Evolutionary conservation across 35 echinoderm and acorn worm genomes (phyloP).

Genomic region (Anneissia japonica): DNA sequence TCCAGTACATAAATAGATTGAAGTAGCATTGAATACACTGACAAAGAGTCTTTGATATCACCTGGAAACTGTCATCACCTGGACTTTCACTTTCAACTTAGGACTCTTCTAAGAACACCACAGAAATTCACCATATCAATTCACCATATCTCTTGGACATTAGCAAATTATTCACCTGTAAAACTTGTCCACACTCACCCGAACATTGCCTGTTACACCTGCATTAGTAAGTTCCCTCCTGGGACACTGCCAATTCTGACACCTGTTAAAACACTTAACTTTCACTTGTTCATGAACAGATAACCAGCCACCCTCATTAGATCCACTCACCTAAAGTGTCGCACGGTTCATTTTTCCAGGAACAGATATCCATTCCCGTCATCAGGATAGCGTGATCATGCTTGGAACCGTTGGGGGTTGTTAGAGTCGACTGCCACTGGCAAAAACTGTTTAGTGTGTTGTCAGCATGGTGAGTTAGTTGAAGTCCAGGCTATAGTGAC

Average conservation of each 20-base stretch:
- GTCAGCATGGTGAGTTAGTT: conserved; percentile 86
- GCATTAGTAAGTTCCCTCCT: not conserved
- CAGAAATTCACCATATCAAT: too few relatives aligned
- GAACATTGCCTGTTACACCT: not conserved
- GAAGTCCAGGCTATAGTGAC: conserved; percentile 81
- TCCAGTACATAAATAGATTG: too few relatives aligned
- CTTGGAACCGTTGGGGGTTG: conserved; percentile 61
- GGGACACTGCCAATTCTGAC: not conserved
- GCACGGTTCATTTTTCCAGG: conserved; percentile 98
- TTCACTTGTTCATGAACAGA: not conserved
- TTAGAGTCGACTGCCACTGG: conserved; percentile 93
- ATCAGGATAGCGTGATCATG: conserved; percentile 95
- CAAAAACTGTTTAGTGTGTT: conserved; percentile 95
- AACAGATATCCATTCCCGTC: conserved; percentile 97
- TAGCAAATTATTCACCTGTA: not conserved
- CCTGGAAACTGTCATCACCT: too few relatives aligned
- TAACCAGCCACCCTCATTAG: not conserved
- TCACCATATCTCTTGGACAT: not conserved
- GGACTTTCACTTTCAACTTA: not conserved
- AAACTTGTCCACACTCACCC: not conserved
- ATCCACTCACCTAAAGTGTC: conserved; percentile 82
- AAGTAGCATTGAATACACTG: too few relatives aligned
- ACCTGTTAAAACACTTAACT: not conserved
- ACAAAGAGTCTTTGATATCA: too few relatives aligned
- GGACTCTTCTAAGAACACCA: not conserved